Base-by-base conservation (phyloP, 2,797 vertebrate genomes). In the Chiloscyllium punctatum region DNA sequence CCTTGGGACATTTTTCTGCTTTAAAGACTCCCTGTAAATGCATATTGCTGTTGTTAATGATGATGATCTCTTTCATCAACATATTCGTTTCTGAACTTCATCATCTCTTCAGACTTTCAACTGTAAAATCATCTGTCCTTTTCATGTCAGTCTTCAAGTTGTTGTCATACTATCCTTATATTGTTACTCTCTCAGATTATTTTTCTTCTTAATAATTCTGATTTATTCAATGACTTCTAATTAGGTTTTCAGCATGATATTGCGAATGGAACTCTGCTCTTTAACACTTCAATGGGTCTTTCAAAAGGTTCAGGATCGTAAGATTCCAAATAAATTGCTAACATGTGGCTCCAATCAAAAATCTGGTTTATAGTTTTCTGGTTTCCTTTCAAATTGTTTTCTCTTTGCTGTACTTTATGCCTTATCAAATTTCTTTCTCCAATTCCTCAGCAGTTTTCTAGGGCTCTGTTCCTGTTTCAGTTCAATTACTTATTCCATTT, bases 261-360 rank as follows among this genome's bases (percentile, higher is more conserved):
- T 91, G 62, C n/a, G 33, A 91, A 30, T 91, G 30, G 15, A 66
- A 91, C 27, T 66, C 88, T 16, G 57, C 57, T 91, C 53, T 66
- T 66, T 91, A 66, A 30, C 30, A n/a, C 8, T 57, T 88, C 51
- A 57, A 51, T 88, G 25, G 30, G 72, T 79, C 33, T 79, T 79
- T 37, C 77, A 79, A 79, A 79, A n/a, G 72, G n/a, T 37, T 33
- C n/a, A 37, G 15, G 53, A 91, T 91, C 57, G 33, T 66, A 6
- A 66, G 62, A 66, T n/a, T n/a, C 33, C 88, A 91, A 48, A 91
- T 57, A 91, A 91, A 91, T 91, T 33, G 66, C 88, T 91, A 91
- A 66, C 88, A 91, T 62, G n/a, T 88, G 87, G 87, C 27, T 51
- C 53, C 53, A n/a, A 91, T n/a, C 16, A 91, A n/a, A 18, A 57